Conservation (phyloP, 2,888 invertebrate species). For the Apoderus coryli region DNA sequence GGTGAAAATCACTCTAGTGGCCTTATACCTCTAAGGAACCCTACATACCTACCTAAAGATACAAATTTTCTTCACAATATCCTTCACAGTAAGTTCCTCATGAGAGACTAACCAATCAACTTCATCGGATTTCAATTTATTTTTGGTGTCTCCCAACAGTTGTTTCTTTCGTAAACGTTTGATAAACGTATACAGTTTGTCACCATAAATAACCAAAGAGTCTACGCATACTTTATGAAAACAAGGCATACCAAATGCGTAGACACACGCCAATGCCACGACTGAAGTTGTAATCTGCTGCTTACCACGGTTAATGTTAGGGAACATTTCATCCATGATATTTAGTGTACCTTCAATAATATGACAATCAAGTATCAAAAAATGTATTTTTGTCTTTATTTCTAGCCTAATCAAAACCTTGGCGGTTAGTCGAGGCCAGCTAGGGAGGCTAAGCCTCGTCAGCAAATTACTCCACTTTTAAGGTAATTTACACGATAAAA, state of each 20-base stretch:
- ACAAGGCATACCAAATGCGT: slow-evolving; percentile 39
- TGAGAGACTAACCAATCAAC: slow-evolving; percentile 22
- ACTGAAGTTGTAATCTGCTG: slow-evolving; percentile 43
- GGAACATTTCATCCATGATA: slow-evolving; percentile 26
- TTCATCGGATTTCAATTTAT: slow-evolving; percentile 23
- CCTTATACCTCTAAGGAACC: no score
- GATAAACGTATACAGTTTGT: slow-evolving; percentile 40
- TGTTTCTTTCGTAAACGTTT: slow-evolving; percentile 22
- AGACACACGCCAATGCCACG: slow-evolving; percentile 42
- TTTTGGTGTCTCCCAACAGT: slow-evolving; percentile 17
- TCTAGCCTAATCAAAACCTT: no score
- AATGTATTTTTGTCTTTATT: no score
- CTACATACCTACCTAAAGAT: no score
- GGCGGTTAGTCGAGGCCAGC: no score
- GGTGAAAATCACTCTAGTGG: no score
- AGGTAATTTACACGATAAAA: no score
- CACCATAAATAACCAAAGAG: slow-evolving; percentile 47
- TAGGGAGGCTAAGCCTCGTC: no score
- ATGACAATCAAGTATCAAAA: no score
- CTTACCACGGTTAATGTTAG: slow-evolving; percentile 25
- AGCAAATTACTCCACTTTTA: no score
- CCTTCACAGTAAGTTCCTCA: slow-evolving; percentile 22
- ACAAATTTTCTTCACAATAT: slow-evolving; percentile 27
- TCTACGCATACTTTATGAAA: slow-evolving; percentile 45
- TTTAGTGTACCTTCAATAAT: no score